Base-by-base conservation (phyloP, 2,888 invertebrate genomes). In the Leptinotarsa rubiginosa region DNA sequence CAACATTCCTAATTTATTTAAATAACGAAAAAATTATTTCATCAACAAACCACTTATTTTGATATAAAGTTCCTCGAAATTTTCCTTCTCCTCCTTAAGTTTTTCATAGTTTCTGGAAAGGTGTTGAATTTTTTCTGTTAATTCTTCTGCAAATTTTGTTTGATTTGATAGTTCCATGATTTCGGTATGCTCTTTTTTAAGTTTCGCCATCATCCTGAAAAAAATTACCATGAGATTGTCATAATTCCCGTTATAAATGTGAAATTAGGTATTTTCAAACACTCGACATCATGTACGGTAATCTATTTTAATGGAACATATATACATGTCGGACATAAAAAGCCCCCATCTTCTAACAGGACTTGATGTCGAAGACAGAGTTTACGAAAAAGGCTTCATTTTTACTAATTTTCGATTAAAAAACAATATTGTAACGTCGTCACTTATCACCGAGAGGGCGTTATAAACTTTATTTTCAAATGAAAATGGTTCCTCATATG, bases 31-130 rank as follows among this genome's bases (percentile, higher is more conserved):
- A 41, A 50, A 15, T 50, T 7, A 20, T 10, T 18, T 12, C 1
- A 56, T 47, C 49, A 50, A 49, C 49, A 59, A 76, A 82, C 83
- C 81, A 75, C 81, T 79, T 65, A 71, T 77, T 75, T 75, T 76
- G 56, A 82, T 78, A 62, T 75, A 81, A 62, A 79, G 69, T 65
- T 81, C 78, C 70, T 84, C 82, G 20, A 84, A 73, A 59, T 75
- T 65, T 41, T 70, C 71, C 22, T 80, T 81, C 69, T 81, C 77
- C 20, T 77, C 68, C 72, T 79, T 80, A 18, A 78, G 49, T 47
- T 78, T 76, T 68, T 79, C 69, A 54, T 77, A 78, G 69, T 80
- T 71, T 49, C 78, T 52, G 7, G 75, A 71, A 25, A 79, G 76
- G 56, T 75, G 76, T 65, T 81, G 75, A 15, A 75, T 78, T 65